These are phyloP conservation scores for Lepidocolaptes lacrymiger DNA, from an alignment of 2,797 vertebrate species.

Conservation along the genomic window DNA sequence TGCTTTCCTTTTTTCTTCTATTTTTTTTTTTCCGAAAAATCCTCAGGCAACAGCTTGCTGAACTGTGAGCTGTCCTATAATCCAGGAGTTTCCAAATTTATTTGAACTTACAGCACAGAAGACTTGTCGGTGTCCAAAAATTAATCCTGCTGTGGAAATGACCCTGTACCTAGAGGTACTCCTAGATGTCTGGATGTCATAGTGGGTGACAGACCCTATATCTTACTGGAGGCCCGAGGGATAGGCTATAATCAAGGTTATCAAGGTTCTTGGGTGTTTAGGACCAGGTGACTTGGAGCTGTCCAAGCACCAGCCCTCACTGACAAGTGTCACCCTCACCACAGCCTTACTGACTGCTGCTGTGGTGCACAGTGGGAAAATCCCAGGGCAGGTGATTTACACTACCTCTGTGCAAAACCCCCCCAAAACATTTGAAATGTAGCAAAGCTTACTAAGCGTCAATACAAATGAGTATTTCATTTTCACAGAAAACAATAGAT, in stretches of 20 bases:
- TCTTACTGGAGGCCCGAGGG: neutral
- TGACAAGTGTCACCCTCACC: neutral
- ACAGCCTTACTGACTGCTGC: neutral
- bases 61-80: neutral
- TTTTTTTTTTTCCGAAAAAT: slow-evolving; percentile 10
- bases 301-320: neutral
- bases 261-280: neutral
- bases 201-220: neutral
- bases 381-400: neutral
- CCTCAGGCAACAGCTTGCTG: neutral
- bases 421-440: neutral
- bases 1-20: neutral
- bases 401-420: neutral
- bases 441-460: neutral
- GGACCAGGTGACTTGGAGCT: neutral
- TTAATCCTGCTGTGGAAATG: neutral
- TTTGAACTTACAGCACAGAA: neutral
- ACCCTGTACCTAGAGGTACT: neutral
- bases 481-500: neutral
- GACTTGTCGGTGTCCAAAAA: neutral
- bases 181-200: neutral
- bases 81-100: neutral
- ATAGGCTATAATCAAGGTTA: neutral
- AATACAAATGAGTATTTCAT: neutral
- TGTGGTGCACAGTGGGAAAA: neutral